Base-by-base conservation (phyloP, 2,113 vertebrate genomes). In the Dascyllus trimaculatus region DNA sequence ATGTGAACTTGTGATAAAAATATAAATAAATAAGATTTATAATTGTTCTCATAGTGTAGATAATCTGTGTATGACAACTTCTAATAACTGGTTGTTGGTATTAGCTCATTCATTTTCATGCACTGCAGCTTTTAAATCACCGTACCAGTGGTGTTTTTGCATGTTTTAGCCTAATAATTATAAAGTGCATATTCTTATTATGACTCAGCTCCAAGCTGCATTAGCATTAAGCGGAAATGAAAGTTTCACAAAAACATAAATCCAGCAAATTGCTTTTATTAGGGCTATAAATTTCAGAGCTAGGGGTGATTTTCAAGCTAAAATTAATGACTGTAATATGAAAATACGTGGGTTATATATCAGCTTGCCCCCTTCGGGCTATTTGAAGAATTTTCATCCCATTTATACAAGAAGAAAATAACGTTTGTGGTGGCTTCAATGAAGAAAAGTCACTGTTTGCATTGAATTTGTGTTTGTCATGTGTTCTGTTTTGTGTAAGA, bases 401-500 rank as follows among this genome's bases (percentile, higher is more conserved):
- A 9, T 62, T 32, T 43, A 51, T 40, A 61, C 24, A 60, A 56
- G 43, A 25, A 26, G 9, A 45, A 18, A 7, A 62, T 3, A 35
- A 24, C 4, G n/a, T 25, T 65, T 24, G 48, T 29, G 29, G 29
- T 8, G 32, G 7, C 32, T 35, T 9, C 9, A 35, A 35, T 35
- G 32, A 35, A 7, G 32, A 35, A 35, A 35, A 3, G 22, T 57
- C n/a, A 11, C 18, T 5, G 51, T 25, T 24, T 14, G 26, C 32
- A 4, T 26, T 71, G 49, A 48, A 48, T 60, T 22, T 35, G 21
- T 60, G 40, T n/a, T 4, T 35, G 32, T 35, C 4, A 35, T 56
- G 46, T 46, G 45, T 19, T 5, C 48, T 68, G 52, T 67, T 56
- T 66, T 58, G 61, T 48, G 5, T 49, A 54, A 46, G 40, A 59